phyloP scores from a whole-genome alignment of 2,888 invertebrate species.

The Calameuta idolon region DNA sequence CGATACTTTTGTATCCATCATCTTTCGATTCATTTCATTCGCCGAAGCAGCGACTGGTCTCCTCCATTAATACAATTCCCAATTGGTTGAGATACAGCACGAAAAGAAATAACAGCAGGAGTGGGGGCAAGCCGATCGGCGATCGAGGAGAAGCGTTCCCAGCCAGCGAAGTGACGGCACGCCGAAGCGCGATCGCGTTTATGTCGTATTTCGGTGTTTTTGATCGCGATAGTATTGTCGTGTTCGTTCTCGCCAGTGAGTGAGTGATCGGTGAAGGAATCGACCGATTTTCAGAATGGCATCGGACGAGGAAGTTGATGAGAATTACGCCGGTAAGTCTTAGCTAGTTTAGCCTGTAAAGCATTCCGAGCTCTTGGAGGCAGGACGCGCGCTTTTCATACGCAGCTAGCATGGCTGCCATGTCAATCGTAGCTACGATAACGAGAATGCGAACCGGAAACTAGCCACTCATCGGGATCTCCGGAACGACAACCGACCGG shows the following conservation, averaged over 20 bases:
- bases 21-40: not conserved
- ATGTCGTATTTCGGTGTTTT: slow-evolving; percentile 49
- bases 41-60: not conserved
- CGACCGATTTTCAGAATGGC: slow-evolving; percentile 72
- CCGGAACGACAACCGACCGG: not conserved
- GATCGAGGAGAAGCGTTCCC: slow-evolving; percentile 19
- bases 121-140: slow-evolving; percentile 28
- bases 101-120: slow-evolving; percentile 13
- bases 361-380: slow-evolving; percentile 40
- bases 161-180: slow-evolving; percentile 41
- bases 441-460: not conserved
- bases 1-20: not conserved
- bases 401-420: slow-evolving; percentile 55
- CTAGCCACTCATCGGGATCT: not conserved
- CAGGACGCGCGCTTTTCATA: slow-evolving; percentile 63
- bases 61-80: not conserved
- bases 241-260: slow-evolving; percentile 24
- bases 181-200: slow-evolving; percentile 43
- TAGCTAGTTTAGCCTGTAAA: slow-evolving; percentile 21
- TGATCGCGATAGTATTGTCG: slow-evolving; percentile 22
- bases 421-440: slow-evolving; percentile 44
- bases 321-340: slow-evolving; percentile 85
- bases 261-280: slow-evolving; percentile 20
- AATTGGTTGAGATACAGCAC: not conserved
- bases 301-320: slow-evolving; percentile 89